A percentile compares a stretch with the other conserved stretches of the same genome.
phyloP scores from a whole-genome alignment of 2,797 vertebrate genomes.

The Silurus aristotelis region DNA sequence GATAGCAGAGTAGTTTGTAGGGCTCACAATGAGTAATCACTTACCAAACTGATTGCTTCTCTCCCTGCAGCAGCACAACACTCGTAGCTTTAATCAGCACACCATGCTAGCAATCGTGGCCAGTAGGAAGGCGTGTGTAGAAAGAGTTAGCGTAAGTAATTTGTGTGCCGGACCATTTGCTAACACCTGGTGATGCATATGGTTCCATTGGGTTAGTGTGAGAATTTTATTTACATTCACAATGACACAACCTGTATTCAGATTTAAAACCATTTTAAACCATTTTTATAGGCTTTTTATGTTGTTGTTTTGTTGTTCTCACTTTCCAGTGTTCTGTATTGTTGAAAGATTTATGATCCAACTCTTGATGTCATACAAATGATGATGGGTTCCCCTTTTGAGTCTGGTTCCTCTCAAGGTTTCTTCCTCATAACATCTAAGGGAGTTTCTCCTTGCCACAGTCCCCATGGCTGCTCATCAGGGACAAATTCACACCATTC shows the following conservation, averaged over 20 bases:
- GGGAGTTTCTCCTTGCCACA: too few relatives aligned
- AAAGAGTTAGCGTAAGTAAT: not conserved
- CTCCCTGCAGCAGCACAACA: slow-evolving; percentile 39
- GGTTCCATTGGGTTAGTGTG: not conserved
- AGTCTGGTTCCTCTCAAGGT: too few relatives aligned
- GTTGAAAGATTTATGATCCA: too few relatives aligned
- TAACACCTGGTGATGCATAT: not conserved
- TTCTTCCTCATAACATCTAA: too few relatives aligned
- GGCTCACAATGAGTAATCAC: slow-evolving; percentile 72
- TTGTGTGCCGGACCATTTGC: not conserved
- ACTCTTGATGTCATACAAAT: too few relatives aligned
- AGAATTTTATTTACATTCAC: not conserved
- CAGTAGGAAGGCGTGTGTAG: not conserved
- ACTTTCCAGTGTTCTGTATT: too few relatives aligned
- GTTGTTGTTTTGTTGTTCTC: not conserved
- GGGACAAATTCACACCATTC: too few relatives aligned
- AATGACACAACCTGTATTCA: not conserved
- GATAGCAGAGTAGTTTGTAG: slow-evolving; percentile 66
- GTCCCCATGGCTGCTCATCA: too few relatives aligned
- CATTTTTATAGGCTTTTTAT: not conserved
- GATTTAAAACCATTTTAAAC: too few relatives aligned
- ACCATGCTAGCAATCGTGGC: not conserved
- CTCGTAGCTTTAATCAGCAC: slow-evolving; percentile 1
- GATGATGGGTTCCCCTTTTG: too few relatives aligned
- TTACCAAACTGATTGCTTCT: slow-evolving; percentile 63